Conservation (phyloP, 1,140 invertebrate species). For the Cydia fagiglandana region DNA sequence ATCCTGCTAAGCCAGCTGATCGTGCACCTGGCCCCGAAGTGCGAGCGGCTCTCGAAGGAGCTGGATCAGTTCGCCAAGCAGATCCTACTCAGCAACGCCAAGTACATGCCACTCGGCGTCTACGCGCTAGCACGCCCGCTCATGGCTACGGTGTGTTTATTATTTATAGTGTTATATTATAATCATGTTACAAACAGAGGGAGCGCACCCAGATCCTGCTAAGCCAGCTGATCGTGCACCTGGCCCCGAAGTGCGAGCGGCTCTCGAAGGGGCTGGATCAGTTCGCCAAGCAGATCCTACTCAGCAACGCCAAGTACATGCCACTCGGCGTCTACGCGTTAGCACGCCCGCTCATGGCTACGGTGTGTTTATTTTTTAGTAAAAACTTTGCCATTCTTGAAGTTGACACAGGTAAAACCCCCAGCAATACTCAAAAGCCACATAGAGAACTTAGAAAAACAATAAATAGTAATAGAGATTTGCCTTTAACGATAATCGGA, state of each 20-base stretch:
- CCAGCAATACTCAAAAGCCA: too few species aligned
- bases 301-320: neutral
- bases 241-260: neutral
- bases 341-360: neutral
- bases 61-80: constrained; percentile 14
- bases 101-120: neutral
- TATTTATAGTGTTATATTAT: too few species aligned
- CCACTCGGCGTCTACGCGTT: neutral
- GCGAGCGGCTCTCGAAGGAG: neutral
- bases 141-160: neutral
- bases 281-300: constrained; percentile 7
- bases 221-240: neutral
- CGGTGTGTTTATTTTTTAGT: neutral
- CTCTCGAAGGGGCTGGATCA: neutral
- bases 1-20: neutral
- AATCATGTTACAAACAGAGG: neutral
- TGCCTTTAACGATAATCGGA: too few species aligned
- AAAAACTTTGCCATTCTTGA: too few species aligned
- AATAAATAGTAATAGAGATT: too few species aligned
- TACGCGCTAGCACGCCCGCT: neutral
- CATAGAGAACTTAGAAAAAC: too few species aligned
- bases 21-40: neutral
- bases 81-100: neutral
- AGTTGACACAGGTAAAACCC: too few species aligned
- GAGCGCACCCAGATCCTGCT: constrained; percentile 5